phyloP scores from a whole-genome alignment of 2,113 vertebrate genomes.

The Tauraco erythrolophus region DNA sequence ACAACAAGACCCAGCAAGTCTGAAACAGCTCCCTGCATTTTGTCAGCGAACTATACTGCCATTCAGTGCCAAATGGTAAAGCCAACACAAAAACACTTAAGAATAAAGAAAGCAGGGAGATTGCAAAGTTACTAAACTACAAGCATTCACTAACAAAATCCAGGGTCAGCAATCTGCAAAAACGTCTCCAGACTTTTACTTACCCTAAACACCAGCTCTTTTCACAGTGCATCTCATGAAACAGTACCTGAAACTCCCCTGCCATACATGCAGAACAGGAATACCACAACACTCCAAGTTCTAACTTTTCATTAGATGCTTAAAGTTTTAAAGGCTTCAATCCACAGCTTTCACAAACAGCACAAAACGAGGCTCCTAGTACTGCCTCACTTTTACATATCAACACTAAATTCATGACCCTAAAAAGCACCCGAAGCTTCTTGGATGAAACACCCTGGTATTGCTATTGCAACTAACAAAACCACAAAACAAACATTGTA shows the following conservation, averaged over 20 bases:
- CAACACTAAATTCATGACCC: neutral
- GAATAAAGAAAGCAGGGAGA: neutral
- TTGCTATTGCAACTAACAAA: neutral
- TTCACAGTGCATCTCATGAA: neutral
- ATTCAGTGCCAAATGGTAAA: conserved; percentile 6
- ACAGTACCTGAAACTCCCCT: neutral
- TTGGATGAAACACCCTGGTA: neutral
- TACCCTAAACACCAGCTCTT: neutral
- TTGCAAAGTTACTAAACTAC: neutral
- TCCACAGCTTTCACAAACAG: neutral
- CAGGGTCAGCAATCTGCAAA: neutral
- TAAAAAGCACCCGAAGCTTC: neutral
- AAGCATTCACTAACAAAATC: neutral
- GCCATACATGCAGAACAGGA: neutral
- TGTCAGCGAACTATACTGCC: neutral
- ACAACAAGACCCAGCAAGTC: conserved; percentile 12
- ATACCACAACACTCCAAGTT: neutral
- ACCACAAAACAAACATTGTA: neutral
- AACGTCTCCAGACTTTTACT: neutral
- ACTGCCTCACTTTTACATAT: neutral
- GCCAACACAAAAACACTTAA: neutral
- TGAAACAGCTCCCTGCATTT: neutral
- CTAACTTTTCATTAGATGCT: neutral
- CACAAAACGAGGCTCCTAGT: neutral
- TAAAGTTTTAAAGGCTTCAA: neutral